These are phyloP conservation scores for Delichon dasypus DNA, from an alignment of 2,797 vertebrate species.

Conservation along the genomic window DNA sequence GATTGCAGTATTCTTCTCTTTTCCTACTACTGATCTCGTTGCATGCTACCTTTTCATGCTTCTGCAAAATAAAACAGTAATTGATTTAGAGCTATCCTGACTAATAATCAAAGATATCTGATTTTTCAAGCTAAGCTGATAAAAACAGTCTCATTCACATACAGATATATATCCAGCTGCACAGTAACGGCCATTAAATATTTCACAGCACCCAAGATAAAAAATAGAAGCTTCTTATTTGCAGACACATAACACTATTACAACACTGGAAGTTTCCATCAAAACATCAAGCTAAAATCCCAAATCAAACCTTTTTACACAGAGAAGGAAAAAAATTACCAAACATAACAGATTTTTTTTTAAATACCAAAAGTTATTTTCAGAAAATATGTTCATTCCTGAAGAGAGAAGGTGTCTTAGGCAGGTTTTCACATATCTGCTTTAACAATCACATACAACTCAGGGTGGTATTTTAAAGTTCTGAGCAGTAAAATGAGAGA, in stretches of 20 bases:
- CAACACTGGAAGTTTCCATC: slow-evolving; percentile 8
- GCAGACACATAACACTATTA: not conserved
- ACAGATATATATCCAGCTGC: slow-evolving; percentile 61
- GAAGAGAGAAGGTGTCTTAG: not conserved
- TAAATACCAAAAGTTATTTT: not conserved
- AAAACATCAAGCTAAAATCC: not conserved
- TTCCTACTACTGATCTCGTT: not conserved
- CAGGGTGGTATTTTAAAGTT: slow-evolving; percentile 54
- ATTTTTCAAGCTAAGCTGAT: slow-evolving; percentile 62
- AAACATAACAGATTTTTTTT: not conserved
- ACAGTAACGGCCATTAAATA: slow-evolving; percentile 65
- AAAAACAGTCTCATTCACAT: slow-evolving; percentile 71
- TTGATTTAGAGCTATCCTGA: slow-evolving; percentile 61
- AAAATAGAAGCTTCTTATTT: slow-evolving; percentile 42
- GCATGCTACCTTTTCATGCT: slow-evolving; percentile 21
- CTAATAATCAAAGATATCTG: slow-evolving; percentile 53
- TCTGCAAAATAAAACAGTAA: slow-evolving; percentile 68
- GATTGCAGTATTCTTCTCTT: slow-evolving; percentile 37
- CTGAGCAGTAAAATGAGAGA: not conserved
- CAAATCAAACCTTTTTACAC: not conserved
- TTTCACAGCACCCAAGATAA: slow-evolving; percentile 41
- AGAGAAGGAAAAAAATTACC: not conserved
- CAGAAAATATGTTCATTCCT: not conserved
- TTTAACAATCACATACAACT: slow-evolving; percentile 3
- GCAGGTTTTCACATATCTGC: slow-evolving; percentile 15